These are phyloP conservation scores for Malurus melanocephalus DNA, from an alignment of 2,113 vertebrate genomes.

Conservation along the genomic window DNA sequence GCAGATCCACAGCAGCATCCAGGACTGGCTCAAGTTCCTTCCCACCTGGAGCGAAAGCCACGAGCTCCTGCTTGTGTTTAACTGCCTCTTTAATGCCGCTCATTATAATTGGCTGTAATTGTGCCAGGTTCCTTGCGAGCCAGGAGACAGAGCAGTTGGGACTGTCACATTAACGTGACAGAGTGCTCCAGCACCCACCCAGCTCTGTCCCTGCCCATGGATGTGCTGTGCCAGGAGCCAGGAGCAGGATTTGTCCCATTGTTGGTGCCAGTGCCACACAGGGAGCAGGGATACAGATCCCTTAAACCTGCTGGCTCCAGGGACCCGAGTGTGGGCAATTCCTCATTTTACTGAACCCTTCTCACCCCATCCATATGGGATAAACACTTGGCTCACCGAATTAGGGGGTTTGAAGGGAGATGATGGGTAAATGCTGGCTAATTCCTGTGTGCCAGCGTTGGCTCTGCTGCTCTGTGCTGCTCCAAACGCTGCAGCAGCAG, in stretches of 20 bases:
- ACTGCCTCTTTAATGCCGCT: background rate
- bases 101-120: background rate
- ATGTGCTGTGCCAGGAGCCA: background rate
- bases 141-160: background rate
- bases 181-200: background rate
- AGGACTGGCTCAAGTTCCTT: background rate
- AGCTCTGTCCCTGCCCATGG: background rate
- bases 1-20: background rate
- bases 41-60: background rate
- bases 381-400: rapidly evolving
- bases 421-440: background rate
- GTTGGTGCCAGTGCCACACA: rapidly evolving
- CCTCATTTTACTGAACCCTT: background rate
- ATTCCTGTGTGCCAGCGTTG: rapidly evolving
- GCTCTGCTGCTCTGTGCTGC: background rate
- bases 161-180: background rate
- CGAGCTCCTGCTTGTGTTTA: background rate
- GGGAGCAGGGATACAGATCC: background rate
- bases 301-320: rapidly evolving
- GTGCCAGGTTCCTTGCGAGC: background rate
- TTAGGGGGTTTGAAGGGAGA: background rate
- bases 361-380: background rate
- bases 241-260: background rate
- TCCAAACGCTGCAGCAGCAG: background rate
- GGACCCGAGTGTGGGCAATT: rapidly evolving